Conservation (phyloP, 2,888 invertebrate species). For the Noctua pronuba region DNA sequence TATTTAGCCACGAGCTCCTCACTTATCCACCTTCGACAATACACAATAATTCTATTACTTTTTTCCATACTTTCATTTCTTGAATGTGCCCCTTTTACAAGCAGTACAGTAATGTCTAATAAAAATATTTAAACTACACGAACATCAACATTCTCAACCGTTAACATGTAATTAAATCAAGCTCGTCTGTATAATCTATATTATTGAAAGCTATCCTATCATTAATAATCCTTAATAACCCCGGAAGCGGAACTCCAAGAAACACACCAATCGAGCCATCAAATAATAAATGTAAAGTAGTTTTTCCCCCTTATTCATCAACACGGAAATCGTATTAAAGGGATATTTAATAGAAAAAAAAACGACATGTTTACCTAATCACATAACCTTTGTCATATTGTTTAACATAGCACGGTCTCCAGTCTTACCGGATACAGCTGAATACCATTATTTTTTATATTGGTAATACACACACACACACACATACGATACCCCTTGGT, state of each 20-base stretch:
- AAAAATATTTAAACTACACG: background rate
- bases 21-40: too few relatives aligned
- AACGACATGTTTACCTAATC: too few relatives aligned
- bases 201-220: background rate
- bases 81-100: too few relatives aligned
- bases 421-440: background rate
- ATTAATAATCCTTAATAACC: constrained; percentile 2
- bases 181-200: background rate
- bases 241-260: constrained; percentile 17
- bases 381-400: too few relatives aligned
- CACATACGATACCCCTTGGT: too few relatives aligned
- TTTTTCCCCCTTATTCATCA: background rate
- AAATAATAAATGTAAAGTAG: background rate
- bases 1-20: too few relatives aligned
- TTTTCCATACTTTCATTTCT: too few relatives aligned
- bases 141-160: background rate
- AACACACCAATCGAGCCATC: background rate
- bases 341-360: background rate
- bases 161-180: too few relatives aligned
- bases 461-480: too few relatives aligned
- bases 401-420: too few relatives aligned
- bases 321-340: background rate
- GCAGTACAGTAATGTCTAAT: background rate
- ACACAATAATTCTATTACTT: background rate
- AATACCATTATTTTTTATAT: too few relatives aligned